Evolutionary conservation across 2,797 vertebrate species (phyloP).

Genomic region (Poecilia wingei): DNA sequence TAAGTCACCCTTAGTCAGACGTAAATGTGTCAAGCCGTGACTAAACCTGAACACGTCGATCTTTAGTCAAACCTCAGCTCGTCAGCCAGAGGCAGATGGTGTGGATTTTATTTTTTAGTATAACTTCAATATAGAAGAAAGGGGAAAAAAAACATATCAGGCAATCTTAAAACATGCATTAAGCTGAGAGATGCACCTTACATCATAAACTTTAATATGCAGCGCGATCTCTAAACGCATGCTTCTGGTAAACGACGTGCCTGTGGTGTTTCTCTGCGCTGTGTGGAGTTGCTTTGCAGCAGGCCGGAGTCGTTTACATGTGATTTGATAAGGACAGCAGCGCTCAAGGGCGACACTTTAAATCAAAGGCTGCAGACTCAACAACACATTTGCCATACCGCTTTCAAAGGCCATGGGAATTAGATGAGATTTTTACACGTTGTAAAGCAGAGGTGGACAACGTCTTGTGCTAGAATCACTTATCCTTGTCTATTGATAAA

Average conservation of each 20-base stretch:
- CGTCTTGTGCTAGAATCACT: background rate
- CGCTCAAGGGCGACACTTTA: constrained; percentile 7
- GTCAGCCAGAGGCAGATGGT: constrained; percentile 13
- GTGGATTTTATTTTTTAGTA: constrained; percentile 2
- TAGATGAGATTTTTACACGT: background rate
- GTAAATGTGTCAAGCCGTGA: background rate
- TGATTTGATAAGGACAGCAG: constrained; percentile 1
- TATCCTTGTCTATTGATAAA: background rate
- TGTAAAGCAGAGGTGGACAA: background rate
- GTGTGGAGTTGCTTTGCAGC: constrained; percentile 1
- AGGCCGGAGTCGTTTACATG: constrained; percentile 15
- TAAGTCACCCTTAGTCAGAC: background rate
- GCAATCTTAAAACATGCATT: background rate
- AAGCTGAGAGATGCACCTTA: background rate
- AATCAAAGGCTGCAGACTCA: constrained; percentile 15
- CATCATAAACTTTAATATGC: background rate
- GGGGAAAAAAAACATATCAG: background rate
- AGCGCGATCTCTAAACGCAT: background rate
- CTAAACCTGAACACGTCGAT: background rate
- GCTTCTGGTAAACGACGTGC: background rate
- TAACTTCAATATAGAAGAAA: background rate
- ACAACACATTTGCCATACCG: background rate
- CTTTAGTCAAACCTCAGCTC: background rate
- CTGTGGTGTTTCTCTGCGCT: background rate
- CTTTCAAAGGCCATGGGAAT: constrained; percentile 1